Evolutionary conservation across 30 jellyfish, hydroid and myxozoan species (phyloP).

Genomic region (Morbakka virulenta): DNA sequence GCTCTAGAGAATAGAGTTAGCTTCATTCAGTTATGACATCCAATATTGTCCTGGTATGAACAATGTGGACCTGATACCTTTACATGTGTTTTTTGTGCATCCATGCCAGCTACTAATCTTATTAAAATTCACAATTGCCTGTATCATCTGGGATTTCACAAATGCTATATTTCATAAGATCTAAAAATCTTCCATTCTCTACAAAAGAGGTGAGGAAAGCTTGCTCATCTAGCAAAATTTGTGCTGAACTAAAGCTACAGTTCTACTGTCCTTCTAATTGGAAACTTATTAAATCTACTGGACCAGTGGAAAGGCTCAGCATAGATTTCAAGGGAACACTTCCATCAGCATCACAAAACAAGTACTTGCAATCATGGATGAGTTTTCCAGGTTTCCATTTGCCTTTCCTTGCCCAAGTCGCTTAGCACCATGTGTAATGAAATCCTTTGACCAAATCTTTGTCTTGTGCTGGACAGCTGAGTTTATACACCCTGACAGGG

Average conservation of each 20-base stretch:
- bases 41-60: slow-evolving; percentile 33
- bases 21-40: slow-evolving; percentile 53
- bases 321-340: too few species aligned
- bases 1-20: slow-evolving; percentile 62
- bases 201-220: slow-evolving; percentile 45
- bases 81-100: background rate
- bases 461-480: slow-evolving; percentile 52
- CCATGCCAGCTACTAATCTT: background rate
- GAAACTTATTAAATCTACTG: too few species aligned
- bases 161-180: slow-evolving; percentile 14
- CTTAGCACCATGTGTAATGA: slow-evolving; percentile 26
- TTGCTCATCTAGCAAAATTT: slow-evolving; percentile 28
- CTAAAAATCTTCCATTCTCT: slow-evolving; percentile 40
- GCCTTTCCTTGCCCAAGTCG: background rate
- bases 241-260: slow-evolving; percentile 54
- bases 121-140: background rate
- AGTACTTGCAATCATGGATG: too few species aligned
- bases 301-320: too few species aligned
- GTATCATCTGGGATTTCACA: background rate
- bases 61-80: slow-evolving; percentile 1
- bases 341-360: too few species aligned
- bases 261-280: background rate
- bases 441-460: slow-evolving; percentile 35
- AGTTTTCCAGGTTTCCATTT: too few species aligned
- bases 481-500: slow-evolving; percentile 66